Base-by-base conservation (phyloP, 2,113 vertebrate species). In the Pteropus alecto region DNA sequence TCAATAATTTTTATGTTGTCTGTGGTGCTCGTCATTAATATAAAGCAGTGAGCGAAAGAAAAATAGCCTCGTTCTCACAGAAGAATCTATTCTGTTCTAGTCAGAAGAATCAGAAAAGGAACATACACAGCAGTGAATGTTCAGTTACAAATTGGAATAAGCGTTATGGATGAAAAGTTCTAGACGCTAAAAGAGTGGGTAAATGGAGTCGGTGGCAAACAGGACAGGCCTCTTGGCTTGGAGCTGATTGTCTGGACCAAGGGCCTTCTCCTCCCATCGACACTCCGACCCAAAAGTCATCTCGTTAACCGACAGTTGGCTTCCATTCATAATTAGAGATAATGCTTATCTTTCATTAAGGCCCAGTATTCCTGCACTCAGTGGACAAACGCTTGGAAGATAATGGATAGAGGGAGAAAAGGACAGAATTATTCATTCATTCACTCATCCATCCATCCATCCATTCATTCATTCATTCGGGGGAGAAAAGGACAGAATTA, bases 1-100 rank as follows among this genome's bases (percentile, higher is more conserved):
- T 91, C 15, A 54, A 7, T n/a, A 78, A 35, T 18, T 82, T 87
- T 58, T 92, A 74, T 73, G 51, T 28, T 73, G 76, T 83, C 33
- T 70, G 3, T 56, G 38, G 10, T 60, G 30, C 7, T 71, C 61
- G 38, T 7, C 28, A 92, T 65, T 30, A 24, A 38, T n/a, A 63
- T 33, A 48, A 73, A 61, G 18, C 41, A 60, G 4, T 68, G 54
- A 95, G 76, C 28, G 51, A 71, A 74, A 54, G 46, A n/a, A 79
- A 83, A 87, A 30, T 19, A 58, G 3, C 7, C n/a, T 60, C 79
- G 56, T 33, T 51, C 76, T 60, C 26, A 68, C 9, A 54, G n/a
- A 58, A 51, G 73, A 51, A n/a, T 51, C 30, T 76, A 76, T 51
- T 51, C 73, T n/a, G 28, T 51, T 33, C 41, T 22, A 86, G 26